Evolutionary conservation across 2,113 vertebrate species (phyloP), one percentile per base, ranked within the genome.

Genomic region (Melospiza melodia): DNA sequence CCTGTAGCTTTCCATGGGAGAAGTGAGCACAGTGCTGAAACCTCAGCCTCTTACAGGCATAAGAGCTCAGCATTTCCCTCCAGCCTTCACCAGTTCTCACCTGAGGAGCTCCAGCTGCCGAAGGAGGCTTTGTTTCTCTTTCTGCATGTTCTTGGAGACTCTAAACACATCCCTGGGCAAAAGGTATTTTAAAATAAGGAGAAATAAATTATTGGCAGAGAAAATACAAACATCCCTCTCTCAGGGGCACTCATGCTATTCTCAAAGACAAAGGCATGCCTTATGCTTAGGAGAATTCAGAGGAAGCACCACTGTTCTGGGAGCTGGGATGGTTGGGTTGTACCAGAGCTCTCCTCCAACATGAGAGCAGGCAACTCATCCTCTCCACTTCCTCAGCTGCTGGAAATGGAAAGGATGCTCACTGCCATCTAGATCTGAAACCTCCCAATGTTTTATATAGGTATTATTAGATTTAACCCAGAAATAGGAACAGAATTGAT

Each of bases 61-160:
- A 69, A 72, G 62, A 33, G 44, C 41, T 12, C 5, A 12, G 51
- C n/a, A 33, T 20, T 61, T 39, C 30, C 39, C 27, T 66, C 30
- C 33, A 43, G 12, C 54, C 19, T 39, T 22, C 63, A 59, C 37
- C 63, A 77, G 15, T 33, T 44, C 90, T 93, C 96, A 99, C 99
- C 99, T 98, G 96, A 99, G 98, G 22, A 99, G 98, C 25, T 99
- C 98, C 92, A 99, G 98, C 74, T 99, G 99, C 84, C 98, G 98
- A 17, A 98, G 88, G 30, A 99, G 98, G 87, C 99, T 99, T 69
- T 99, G 98, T 69, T 99, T 99, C 96, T 99, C 99, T 78, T 99
- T 99, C 97, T 99, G 99, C 98, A 99, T 99, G 97, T 99, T 99
- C 94, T 97, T 98, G 21, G 99, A 99, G 72, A 99, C 99, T 37